Percentiles rank a stretch among this genome's conserved stretches.
phyloP scores from a whole-genome alignment of 2,113 vertebrate species.

The Rostratula benghalensis region DNA sequence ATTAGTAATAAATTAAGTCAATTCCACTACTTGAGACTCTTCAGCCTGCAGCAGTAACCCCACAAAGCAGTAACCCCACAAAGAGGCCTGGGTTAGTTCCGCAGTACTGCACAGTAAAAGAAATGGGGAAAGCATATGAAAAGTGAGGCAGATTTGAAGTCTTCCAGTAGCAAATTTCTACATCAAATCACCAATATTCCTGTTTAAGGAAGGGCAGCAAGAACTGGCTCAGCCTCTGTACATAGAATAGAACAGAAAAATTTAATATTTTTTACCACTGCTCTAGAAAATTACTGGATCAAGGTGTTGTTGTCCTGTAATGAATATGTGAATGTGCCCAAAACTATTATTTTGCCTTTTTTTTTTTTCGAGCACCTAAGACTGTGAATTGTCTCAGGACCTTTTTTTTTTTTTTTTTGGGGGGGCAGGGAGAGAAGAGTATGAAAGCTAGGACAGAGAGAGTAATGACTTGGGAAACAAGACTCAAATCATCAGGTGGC shows the following conservation, averaged over 20 bases:
- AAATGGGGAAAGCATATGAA: neutral
- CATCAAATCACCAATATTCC: neutral
- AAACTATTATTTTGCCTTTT: neutral
- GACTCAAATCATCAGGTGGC: neutral
- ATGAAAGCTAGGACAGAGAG: neutral
- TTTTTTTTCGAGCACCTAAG: neutral
- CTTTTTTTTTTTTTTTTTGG: neutral
- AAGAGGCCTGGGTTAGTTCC: neutral
- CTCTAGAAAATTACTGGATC: neutral
- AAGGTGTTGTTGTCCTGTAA: neutral
- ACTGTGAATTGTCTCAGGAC: neutral
- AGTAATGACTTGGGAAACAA: neutral
- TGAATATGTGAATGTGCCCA: neutral
- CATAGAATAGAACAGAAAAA: neutral
- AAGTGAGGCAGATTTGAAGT: neutral
- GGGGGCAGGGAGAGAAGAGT: neutral
- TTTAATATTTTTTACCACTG: neutral
- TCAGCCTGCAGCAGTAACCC: neutral
- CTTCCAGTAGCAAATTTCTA: neutral
- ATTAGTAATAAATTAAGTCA: neutral
- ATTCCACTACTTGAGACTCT: neutral
- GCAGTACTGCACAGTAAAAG: neutral
- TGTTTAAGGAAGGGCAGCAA: neutral
- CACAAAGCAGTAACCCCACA: neutral
- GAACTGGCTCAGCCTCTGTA: neutral